Evolutionary conservation across 1,140 invertebrate species (phyloP), one percentile per base, ranked within the genome.

Genomic region (Ceratina calcarata): DNA sequence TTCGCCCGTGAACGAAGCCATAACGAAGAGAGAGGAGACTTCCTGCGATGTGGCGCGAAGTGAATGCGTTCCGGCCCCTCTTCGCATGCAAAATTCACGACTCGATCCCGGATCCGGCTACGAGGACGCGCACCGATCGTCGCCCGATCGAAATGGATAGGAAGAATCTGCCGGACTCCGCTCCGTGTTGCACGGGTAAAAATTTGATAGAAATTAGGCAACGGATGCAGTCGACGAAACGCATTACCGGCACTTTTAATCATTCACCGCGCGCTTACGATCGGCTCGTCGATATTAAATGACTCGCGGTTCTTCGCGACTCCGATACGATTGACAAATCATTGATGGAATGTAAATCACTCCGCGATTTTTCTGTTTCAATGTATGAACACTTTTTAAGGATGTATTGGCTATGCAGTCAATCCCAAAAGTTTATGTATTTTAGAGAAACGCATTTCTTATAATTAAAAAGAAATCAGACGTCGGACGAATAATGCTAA

Each of bases 51-150:
- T 73, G 70, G 70, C 69, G 61, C 61, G 51, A 32, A 55, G 13
- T 27, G 53, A 74, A 72, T 27, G 58, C 53, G 75, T 57, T 6
- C 79, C 79, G 69, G 8, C 62, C 83, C 75, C 75, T 85, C 67
- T 13, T 71, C 75, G 75, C 74, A 80, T 86, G 75, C 70, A 86
- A 86, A 86, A 86, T 86, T 86, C 81, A 86, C 85, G 77, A 83
- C 67, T 74, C 66, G 73, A 82, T 86, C 83, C 66, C 84, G 73
- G 73, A 86, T 83, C 69, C 76, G 83, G 60, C 37, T 57, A 71
- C 65, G 80, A 80, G 84, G 45, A 86, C 83, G 80, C 55, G 68
- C 64, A 8, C 58, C 75, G 81, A 82, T 75, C 80, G 80, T 72
- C 64, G 71, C 72, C 78, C 83, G 76, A 82, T 85, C 75, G 80